A percentile compares a stretch with the other conserved stretches of the same genome.
phyloP scores from a whole-genome alignment of 2,113 vertebrate genomes.

The Psammodynastes pulverulentus region DNA sequence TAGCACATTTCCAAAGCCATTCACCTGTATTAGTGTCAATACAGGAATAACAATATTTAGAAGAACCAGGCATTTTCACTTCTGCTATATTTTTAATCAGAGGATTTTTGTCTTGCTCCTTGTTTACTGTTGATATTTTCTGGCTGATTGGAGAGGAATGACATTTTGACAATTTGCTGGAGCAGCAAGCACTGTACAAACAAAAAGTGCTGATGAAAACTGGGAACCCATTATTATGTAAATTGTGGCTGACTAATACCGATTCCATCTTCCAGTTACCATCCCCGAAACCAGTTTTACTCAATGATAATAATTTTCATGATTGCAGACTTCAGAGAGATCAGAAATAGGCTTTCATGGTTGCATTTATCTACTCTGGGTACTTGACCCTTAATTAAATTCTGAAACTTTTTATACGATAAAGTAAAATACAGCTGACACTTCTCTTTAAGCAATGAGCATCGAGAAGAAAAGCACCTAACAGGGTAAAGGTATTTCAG shows the following conservation, averaged over 20 bases:
- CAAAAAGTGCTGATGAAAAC: slow-evolving; percentile 93
- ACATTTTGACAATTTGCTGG: slow-evolving; percentile 93
- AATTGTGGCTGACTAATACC: slow-evolving; percentile 85
- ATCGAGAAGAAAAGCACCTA: slow-evolving; percentile 69
- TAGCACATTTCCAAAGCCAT: slow-evolving; percentile 47
- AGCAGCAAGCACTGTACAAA: slow-evolving; percentile 84
- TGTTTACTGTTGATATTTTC: slow-evolving; percentile 85
- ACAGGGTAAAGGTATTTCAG: slow-evolving; percentile 76
- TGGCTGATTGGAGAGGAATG: slow-evolving; percentile 85
- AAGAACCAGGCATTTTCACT: slow-evolving; percentile 38
- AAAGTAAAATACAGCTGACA: slow-evolving; percentile 87
- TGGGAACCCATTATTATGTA: slow-evolving; percentile 93
- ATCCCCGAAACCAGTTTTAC: slow-evolving; percentile 80
- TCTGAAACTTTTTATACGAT: slow-evolving; percentile 84
- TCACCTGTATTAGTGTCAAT: slow-evolving; percentile 45
- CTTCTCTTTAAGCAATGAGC: slow-evolving; percentile 74
- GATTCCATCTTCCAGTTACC: slow-evolving; percentile 82
- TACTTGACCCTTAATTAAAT: slow-evolving; percentile 90
- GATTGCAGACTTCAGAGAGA: slow-evolving; percentile 88
- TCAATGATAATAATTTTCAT: slow-evolving; percentile 92
- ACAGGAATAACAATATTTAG: slow-evolving; percentile 40
- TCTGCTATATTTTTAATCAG: slow-evolving; percentile 73
- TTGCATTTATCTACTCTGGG: slow-evolving; percentile 79
- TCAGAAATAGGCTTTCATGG: slow-evolving; percentile 81
- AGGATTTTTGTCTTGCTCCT: slow-evolving; percentile 75